Base-by-base conservation (phyloP, 2,113 vertebrate species). In the Daubentonia madagascariensis region DNA sequence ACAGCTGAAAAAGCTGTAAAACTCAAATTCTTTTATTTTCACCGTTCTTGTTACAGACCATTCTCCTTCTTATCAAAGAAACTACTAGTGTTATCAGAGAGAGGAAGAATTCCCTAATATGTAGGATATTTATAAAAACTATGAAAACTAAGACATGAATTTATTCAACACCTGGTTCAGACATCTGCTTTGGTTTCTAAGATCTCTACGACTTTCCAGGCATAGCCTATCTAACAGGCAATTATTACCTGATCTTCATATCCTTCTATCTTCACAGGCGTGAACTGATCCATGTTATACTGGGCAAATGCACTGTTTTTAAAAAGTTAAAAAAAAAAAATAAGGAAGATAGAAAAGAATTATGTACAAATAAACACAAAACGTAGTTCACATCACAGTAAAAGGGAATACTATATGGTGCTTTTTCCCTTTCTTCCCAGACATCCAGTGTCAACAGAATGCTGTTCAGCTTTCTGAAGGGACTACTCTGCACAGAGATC, bases 251-350 rank as follows among this genome's bases (percentile, higher is more conserved):
- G 99, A 93, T 99, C 99, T 63, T 99, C 99, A 92, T 99, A 99
- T 61, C 99, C 99, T 95, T 99, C 99, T 98, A 99, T 98, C 98
- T 99, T 99, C 98, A 99, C 99, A 0, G 99, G 99, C 10, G 99
- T 99, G 98, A 99, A 99, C 98, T 99, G 99, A 98, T 99, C 99
- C 99, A 99, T 99, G 98, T 99, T 99, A 97, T 99, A 99, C 97
- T 99, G 99, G 96, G 99, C 99, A 99, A 99, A 99, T 17, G 99
- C 99, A 98, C 99, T 99, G 97, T 94, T 76, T 76, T 85, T 89
- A 63, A 96, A 96, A 93, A 91, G 93, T 85, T 61, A 25, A 97
- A 93, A 93, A 45, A 48, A 45, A 65, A 81, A 92, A 50, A 18
- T 23, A 0, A 12, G 73, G n/a, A 0, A 20, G 40, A 22, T 25